Percentiles rank a stretch among this genome's conserved stretches.
Evolutionary conservation across 2,113 vertebrate species (phyloP).

Genomic region (Lethenteron camtschaticum): DNA sequence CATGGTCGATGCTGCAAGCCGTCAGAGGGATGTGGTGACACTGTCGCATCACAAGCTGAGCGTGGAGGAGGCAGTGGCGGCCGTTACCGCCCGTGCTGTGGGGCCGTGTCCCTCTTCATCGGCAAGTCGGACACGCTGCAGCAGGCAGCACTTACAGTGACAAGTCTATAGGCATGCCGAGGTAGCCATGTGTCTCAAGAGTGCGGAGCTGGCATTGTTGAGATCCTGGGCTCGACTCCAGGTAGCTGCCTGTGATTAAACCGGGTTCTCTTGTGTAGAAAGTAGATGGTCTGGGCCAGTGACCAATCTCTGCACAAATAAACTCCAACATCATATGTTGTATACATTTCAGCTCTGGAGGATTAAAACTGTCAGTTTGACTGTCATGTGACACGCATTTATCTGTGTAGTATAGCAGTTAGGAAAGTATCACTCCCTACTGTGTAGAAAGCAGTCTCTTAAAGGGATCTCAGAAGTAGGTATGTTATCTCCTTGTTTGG

Average conservation of each 20-base stretch:
- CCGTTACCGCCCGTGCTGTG: conserved; percentile 44
- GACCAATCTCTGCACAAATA: not conserved
- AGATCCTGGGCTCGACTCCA: not conserved
- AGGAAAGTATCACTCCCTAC: no score
- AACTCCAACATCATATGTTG: no score
- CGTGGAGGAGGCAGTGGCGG: conserved; percentile 33
- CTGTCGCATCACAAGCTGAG: conserved; percentile 42
- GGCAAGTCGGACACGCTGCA: conserved; percentile 27
- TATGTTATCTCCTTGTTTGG: no score
- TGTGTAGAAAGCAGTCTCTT: no score
- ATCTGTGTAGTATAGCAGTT: no score
- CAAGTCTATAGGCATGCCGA: not conserved
- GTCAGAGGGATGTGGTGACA: conserved; percentile 28
- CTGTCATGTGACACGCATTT: no score
- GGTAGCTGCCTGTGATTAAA: not conserved
- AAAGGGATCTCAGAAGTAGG: no score
- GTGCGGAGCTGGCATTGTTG: not conserved
- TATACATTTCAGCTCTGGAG: no score
- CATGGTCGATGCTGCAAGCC: no score
- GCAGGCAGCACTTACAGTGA: no score
- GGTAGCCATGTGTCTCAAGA: not conserved
- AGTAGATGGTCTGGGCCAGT: not conserved
- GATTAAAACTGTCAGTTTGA: no score
- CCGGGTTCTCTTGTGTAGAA: not conserved
- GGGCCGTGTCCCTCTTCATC: conserved; percentile 56